Evolutionary conservation across 2,888 invertebrate genomes (phyloP).

Genomic region (Temnothorax ravouxi): DNA sequence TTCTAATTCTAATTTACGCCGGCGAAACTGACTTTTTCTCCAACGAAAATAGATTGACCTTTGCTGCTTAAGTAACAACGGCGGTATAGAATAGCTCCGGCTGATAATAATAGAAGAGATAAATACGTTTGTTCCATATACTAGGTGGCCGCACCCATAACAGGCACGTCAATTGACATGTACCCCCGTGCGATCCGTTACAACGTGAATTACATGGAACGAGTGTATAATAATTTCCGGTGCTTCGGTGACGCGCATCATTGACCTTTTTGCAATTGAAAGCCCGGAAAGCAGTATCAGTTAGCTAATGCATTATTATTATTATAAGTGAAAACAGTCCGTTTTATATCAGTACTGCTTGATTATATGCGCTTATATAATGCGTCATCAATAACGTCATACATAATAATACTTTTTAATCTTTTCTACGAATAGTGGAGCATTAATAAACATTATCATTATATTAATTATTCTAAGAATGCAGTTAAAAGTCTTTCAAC

Average conservation of each 20-base stretch:
- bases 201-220: constrained; percentile 41
- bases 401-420: not conserved
- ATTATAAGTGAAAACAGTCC: not conserved
- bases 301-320: not conserved
- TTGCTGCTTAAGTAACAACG: constrained; percentile 35
- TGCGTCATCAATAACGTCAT: not conserved
- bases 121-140: constrained; percentile 39
- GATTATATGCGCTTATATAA: not conserved
- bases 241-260: constrained; percentile 34
- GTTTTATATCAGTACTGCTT: not conserved
- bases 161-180: constrained; percentile 51
- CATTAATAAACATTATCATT: not conserved
- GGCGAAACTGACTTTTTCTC: constrained; percentile 13
- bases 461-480: not conserved
- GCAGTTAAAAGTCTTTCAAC: not conserved
- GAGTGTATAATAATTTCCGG: constrained; percentile 45
- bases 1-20: constrained; percentile 19
- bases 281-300: not conserved
- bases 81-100: constrained; percentile 18
- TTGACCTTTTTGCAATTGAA: constrained; percentile 31
- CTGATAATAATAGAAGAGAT: constrained; percentile 41
- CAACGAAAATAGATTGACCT: constrained; percentile 36
- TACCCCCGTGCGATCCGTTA: constrained; percentile 37
- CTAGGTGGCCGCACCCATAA: constrained; percentile 33
- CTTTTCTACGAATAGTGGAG: not conserved